phyloP scores from a whole-genome alignment of 2,888 invertebrate species.

The Polyommatus icarus region DNA sequence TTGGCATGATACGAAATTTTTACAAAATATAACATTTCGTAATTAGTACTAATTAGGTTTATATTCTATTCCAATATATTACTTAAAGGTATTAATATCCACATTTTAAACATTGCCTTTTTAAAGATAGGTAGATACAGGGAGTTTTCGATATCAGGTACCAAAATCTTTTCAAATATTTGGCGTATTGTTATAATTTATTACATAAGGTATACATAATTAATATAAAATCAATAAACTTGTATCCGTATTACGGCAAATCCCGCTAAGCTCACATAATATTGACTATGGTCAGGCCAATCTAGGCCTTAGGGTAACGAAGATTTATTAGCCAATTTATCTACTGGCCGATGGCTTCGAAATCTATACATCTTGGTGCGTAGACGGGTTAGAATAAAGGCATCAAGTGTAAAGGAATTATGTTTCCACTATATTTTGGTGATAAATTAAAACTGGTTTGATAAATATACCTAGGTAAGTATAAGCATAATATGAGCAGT shows the following conservation, averaged over 20 bases:
- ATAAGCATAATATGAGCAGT: too few species aligned
- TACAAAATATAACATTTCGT: too few species aligned
- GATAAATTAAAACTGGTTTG: too few species aligned
- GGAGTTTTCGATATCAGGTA: too few species aligned
- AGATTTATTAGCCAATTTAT: slow-evolving; percentile 24
- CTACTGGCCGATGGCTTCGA: slow-evolving; percentile 8
- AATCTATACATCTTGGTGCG: slow-evolving; percentile 13
- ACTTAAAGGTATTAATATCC: too few species aligned
- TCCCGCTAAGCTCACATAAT: slow-evolving; percentile 17
- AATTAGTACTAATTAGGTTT: too few species aligned
- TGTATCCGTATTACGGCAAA: not conserved
- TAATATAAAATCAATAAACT: not conserved
- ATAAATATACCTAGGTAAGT: too few species aligned
- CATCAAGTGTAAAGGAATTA: not conserved
- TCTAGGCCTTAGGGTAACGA: slow-evolving; percentile 14
- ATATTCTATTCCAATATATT: too few species aligned
- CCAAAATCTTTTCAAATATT: too few species aligned
- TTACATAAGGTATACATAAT: not conserved
- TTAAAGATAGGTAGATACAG: too few species aligned
- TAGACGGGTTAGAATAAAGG: slow-evolving; percentile 2
- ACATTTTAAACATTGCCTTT: too few species aligned
- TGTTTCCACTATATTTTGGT: not conserved
- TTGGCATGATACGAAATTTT: too few species aligned
- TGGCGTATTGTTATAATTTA: not conserved
- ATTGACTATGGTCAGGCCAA: slow-evolving; percentile 17